phyloP scores from a whole-genome alignment of 2,113 vertebrate genomes.

The Odobenus rosmarus region DNA sequence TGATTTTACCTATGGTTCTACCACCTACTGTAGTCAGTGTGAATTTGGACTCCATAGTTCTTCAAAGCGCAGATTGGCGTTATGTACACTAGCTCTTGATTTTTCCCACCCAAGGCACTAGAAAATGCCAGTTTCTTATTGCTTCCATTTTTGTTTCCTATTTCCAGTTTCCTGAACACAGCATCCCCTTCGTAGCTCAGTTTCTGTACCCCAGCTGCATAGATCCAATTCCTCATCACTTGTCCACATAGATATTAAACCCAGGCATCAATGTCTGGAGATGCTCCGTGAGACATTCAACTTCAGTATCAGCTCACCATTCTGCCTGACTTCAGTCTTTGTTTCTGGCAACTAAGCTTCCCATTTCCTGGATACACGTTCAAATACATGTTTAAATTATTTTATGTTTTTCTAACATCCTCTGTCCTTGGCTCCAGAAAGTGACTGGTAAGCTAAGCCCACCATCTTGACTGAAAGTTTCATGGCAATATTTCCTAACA shows the following conservation, averaged over 20 bases:
- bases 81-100: not conserved
- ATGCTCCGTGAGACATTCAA: not conserved
- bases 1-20: not conserved
- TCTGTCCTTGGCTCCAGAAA: slow-evolving; percentile 16
- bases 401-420: not conserved
- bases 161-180: not conserved
- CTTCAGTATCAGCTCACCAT: not conserved
- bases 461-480: not conserved
- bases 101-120: not conserved
- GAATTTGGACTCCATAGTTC: not conserved
- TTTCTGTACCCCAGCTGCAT: not conserved
- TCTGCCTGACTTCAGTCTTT: not conserved
- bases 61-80: not conserved
- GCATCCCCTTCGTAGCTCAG: not conserved
- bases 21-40: not conserved
- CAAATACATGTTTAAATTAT: not conserved
- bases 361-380: not conserved
- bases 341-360: not conserved
- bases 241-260: not conserved
- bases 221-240: not conserved
- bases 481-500: not conserved
- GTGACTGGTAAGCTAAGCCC: not conserved
- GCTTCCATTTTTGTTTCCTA: not conserved
- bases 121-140: not conserved
- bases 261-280: not conserved